Evolutionary conservation across 2,113 vertebrate genomes (phyloP), one percentile per base, ranked within the genome.

Genomic region (Chloropsis hardwickii): DNA sequence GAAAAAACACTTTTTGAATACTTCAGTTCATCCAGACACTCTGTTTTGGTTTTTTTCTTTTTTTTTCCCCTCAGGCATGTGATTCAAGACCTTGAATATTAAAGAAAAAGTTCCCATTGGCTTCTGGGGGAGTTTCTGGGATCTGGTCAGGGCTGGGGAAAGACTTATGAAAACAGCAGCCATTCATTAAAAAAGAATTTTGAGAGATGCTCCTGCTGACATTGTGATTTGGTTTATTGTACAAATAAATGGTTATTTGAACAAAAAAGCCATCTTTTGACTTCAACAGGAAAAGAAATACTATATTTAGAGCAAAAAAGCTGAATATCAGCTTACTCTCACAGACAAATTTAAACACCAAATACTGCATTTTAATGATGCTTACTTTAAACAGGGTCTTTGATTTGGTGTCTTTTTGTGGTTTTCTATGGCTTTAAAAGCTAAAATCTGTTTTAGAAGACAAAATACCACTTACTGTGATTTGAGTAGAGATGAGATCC

Each of bases 341-440:
- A 65, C 27, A 87, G 47, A 16, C 61, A 84, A 65, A 76, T 47
- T 72, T 67, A 61, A 80, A 76, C 12, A 90, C 8, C 2, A 95
- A 87, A 85, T 90, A 89, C 18, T 82, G 17, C 24, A 81, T 92
- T 95, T 92, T 92, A 94, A 91, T 86, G 29, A 70, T 53, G 23
- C 5, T 87, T 76, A 35, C n/a, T 90, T 95, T 54, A 87, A 91
- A 90, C 1, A 1, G 5, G 2, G 31, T 70, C 70, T 94, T 92
- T 76, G 17, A 88, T 90, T 85, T 88, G 12, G 9, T 77, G 44
- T 10, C 12, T 53, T 89, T 67, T 57, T 80, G 23, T 86, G 33
- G 91, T 93, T 95, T 86, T n/a, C 25, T 88, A 6, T 25, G 39
- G 15, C 56, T 85, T 95, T 70, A 58, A 83, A 81, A 84, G 66